phyloP scores from a whole-genome alignment of 2,888 invertebrate species.

The Leucozona laternaria region DNA sequence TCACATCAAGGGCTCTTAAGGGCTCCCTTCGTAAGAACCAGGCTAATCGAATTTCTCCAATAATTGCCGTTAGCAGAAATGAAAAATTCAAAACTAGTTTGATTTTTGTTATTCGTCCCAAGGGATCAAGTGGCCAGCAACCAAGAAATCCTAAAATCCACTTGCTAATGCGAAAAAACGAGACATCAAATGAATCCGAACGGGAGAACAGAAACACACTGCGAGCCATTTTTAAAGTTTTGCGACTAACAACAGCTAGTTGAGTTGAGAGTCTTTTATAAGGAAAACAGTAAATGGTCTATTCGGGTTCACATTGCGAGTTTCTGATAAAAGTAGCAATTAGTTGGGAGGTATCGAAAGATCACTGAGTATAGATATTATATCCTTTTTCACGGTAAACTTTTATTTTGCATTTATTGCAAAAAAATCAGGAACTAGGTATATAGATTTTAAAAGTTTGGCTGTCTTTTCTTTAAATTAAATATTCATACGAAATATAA shows the following conservation, averaged over 20 bases:
- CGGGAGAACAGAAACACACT: background rate
- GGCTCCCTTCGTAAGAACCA: background rate
- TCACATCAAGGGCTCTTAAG: background rate
- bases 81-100: constrained; percentile 5
- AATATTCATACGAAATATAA: too few relatives aligned
- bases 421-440: too few relatives aligned
- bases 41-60: constrained; percentile 2
- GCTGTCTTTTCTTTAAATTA: too few relatives aligned
- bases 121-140: constrained; percentile 1
- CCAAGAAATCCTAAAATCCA: constrained; percentile 13
- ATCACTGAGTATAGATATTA: too few relatives aligned
- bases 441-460: too few relatives aligned
- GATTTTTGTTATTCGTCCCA: background rate
- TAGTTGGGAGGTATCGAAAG: too few relatives aligned
- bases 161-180: constrained; percentile 3
- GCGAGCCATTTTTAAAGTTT: background rate
- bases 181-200: background rate
- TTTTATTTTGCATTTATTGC: background rate
- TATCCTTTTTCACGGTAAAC: too few relatives aligned
- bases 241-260: background rate
- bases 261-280: background rate
- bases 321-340: too few relatives aligned
- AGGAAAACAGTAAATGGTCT: background rate
- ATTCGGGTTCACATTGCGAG: too few relatives aligned
- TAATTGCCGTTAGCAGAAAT: background rate